A percentile compares a stretch with the other conserved stretches of the same genome.
Evolutionary conservation across 1,140 invertebrate species (phyloP).

Genomic region (Apis laboriosa): DNA sequence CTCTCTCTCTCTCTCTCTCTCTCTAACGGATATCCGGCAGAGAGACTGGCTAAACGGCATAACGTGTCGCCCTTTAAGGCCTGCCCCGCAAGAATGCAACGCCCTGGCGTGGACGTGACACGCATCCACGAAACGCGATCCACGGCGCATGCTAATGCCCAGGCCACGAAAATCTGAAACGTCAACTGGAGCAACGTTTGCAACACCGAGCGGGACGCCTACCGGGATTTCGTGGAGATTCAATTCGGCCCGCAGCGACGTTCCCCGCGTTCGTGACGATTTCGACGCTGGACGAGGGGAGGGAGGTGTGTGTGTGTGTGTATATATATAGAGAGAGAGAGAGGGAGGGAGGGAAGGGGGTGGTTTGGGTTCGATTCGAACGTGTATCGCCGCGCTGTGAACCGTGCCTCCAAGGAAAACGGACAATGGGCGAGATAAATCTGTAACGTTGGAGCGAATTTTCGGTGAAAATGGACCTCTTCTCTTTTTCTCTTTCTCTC

Average conservation of each 20-base stretch:
- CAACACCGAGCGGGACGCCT: slow-evolving; percentile 56
- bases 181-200: slow-evolving; percentile 61
- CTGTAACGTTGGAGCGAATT: neutral
- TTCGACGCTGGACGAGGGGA: slow-evolving; percentile 42
- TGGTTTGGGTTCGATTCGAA: slow-evolving; percentile 11
- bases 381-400: slow-evolving; percentile 2
- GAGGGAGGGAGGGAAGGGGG: neutral
- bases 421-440: slow-evolving; percentile 5
- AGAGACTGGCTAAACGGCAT: slow-evolving; percentile 64
- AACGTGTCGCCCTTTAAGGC: slow-evolving; percentile 68
- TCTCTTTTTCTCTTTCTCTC: too few species aligned
- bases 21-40: slow-evolving; percentile 41
- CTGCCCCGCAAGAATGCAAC: slow-evolving; percentile 61
- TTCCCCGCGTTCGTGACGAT: slow-evolving; percentile 60
- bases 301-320: too few species aligned
- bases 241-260: slow-evolving; percentile 56
- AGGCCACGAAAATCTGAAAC: slow-evolving; percentile 64
- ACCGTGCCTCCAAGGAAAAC: neutral
- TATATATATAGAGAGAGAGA: too few species aligned
- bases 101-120: slow-evolving; percentile 64
- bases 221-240: slow-evolving; percentile 66
- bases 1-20: slow-evolving; percentile 24
- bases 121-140: slow-evolving; percentile 65
- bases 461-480: neutral
- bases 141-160: slow-evolving; percentile 62